Evolutionary conservation across 2,888 invertebrate species (phyloP).

Genomic region (Melanotus villosus): DNA sequence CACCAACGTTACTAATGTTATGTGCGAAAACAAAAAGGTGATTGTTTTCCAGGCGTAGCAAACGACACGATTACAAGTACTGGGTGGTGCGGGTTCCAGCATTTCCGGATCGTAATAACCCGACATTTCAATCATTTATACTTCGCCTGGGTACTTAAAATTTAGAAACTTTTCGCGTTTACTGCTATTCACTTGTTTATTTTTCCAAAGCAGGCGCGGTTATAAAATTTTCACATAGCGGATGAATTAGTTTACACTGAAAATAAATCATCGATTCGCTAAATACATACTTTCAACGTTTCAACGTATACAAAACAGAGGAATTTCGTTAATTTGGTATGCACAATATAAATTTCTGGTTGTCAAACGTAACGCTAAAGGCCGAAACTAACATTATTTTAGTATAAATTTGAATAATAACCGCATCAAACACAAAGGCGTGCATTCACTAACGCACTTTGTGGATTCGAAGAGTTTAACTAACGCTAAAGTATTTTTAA

Average conservation of each 20-base stretch:
- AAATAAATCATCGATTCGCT: neutral
- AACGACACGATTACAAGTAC: slow-evolving; percentile 72
- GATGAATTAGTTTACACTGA: neutral
- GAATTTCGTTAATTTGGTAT: too few relatives aligned
- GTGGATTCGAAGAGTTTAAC: slow-evolving; percentile 14
- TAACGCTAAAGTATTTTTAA: slow-evolving; percentile 43
- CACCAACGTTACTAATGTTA: slow-evolving; percentile 88
- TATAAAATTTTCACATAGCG: neutral
- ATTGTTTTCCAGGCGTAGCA: slow-evolving; percentile 85
- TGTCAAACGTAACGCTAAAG: neutral
- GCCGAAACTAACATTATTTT: neutral
- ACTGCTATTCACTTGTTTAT: neutral
- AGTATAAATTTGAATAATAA: neutral
- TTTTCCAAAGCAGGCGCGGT: neutral
- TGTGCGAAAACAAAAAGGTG: slow-evolving; percentile 90
- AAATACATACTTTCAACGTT: too few relatives aligned
- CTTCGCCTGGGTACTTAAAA: too few relatives aligned
- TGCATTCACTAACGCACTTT: neutral
- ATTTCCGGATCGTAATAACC: slow-evolving; percentile 63
- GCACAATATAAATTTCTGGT: too few relatives aligned
- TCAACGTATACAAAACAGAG: too few relatives aligned
- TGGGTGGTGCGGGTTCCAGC: slow-evolving; percentile 61
- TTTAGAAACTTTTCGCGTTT: neutral
- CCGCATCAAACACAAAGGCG: neutral
- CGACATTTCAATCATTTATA: slow-evolving; percentile 53